Evolutionary conservation across 1,140 invertebrate species (phyloP).

Genomic region (Gonatopus flavifemur): DNA sequence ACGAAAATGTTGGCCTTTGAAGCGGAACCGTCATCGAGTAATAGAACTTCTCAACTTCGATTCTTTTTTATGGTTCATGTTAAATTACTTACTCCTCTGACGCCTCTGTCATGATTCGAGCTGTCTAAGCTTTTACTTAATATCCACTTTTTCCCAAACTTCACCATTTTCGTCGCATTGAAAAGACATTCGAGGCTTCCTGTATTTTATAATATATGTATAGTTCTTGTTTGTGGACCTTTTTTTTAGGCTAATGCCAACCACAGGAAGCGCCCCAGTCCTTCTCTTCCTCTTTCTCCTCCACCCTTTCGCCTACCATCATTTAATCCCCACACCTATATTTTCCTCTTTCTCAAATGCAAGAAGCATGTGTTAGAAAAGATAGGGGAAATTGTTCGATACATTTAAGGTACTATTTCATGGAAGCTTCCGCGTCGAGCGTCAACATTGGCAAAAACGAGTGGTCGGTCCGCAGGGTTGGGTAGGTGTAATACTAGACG

Average conservation of each 20-base stretch:
- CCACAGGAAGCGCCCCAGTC: conserved; percentile 32
- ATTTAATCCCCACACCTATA: not conserved
- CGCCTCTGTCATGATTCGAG: conserved; percentile 58
- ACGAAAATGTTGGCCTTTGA: too few relatives aligned
- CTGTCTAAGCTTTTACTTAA: conserved; percentile 52
- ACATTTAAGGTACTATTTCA: too few relatives aligned
- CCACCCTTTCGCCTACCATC: not conserved
- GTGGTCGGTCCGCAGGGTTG: too few relatives aligned
- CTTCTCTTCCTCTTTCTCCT: conserved; percentile 18
- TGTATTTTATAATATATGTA: too few relatives aligned
- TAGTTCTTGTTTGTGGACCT: conserved; percentile 25
- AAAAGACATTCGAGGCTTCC: conserved; percentile 59
- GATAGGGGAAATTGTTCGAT: too few relatives aligned
- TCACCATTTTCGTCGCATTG: conserved; percentile 59
- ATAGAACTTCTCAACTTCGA: too few relatives aligned
- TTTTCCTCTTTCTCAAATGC: not conserved
- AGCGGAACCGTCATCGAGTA: too few relatives aligned
- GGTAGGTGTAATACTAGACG: too few relatives aligned
- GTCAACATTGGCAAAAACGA: too few relatives aligned
- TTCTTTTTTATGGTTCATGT: not conserved
- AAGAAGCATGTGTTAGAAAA: too few relatives aligned
- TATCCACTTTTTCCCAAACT: conserved; percentile 51
- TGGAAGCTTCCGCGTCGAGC: too few relatives aligned
- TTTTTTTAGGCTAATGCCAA: conserved; percentile 34
- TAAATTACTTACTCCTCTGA: conserved; percentile 56